Conservation (phyloP, 2,797 vertebrate species). For the Lophotriccus pileatus region DNA sequence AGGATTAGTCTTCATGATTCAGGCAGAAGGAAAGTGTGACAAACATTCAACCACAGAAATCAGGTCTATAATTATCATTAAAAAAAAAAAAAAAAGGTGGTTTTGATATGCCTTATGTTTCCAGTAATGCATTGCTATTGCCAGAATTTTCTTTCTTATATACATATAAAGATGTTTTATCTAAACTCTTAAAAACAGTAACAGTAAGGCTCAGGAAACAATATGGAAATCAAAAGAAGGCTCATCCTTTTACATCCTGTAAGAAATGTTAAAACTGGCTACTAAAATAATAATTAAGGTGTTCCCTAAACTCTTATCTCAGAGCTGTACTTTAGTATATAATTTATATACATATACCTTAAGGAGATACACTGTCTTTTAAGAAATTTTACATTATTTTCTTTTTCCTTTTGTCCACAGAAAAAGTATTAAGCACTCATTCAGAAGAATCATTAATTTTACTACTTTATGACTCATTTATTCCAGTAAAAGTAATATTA, state of each 20-base stretch:
- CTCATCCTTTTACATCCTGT: not conserved
- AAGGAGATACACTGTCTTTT: not conserved
- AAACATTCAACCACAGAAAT: not conserved
- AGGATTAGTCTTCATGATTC: not conserved
- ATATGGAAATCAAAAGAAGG: not conserved
- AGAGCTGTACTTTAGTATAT: not conserved
- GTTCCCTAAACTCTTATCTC: not conserved
- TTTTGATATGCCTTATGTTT: not conserved
- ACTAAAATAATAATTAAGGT: not conserved
- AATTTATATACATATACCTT: not conserved
- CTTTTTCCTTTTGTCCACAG: not conserved
- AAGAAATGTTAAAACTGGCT: not conserved
- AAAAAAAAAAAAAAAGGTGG: not conserved
- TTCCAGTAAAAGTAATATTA: not conserved
- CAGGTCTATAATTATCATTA: not conserved
- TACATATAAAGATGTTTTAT: not conserved
- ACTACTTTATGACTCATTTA: not conserved
- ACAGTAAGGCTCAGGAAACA: not conserved
- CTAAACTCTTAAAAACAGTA: not conserved
- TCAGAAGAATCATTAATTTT: not conserved
- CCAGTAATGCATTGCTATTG: not conserved
- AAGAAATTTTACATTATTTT: not conserved
- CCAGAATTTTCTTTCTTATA: not conserved
- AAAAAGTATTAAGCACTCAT: not conserved
- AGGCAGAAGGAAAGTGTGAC: conserved; percentile 6